phyloP scores from a whole-genome alignment of 1,140 invertebrate genomes.

The Drosophila biarmipes region DNA sequence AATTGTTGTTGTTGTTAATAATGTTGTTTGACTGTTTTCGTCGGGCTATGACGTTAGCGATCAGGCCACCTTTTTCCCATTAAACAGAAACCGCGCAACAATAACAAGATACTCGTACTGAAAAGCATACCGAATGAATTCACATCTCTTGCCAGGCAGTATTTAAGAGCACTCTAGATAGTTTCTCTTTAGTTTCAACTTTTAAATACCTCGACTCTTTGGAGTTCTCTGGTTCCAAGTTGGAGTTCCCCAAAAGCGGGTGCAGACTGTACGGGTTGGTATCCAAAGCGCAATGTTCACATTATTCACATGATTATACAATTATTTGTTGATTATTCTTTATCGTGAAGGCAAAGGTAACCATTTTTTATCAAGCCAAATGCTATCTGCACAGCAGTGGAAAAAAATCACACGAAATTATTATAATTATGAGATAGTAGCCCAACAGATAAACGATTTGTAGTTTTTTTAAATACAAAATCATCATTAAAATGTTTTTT shows the following conservation, averaged over 20 bases:
- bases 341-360: constrained; percentile 45
- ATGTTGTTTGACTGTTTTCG: constrained; percentile 29
- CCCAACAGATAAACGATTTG: neutral
- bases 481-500: neutral
- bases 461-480: neutral
- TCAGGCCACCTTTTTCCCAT: constrained; percentile 68
- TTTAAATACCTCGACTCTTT: constrained; percentile 5
- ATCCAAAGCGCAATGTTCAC: constrained; percentile 23
- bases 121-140: constrained; percentile 10
- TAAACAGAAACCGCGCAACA: constrained; percentile 21
- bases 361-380: constrained; percentile 19
- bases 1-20: constrained; percentile 46
- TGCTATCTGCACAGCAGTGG: constrained; percentile 39
- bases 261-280: constrained; percentile 1
- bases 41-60: constrained; percentile 60
- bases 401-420: constrained; percentile 46
- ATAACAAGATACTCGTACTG: constrained; percentile 8
- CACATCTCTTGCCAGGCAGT: constrained; percentile 4
- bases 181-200: constrained; percentile 19
- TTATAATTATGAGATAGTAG: constrained; percentile 56
- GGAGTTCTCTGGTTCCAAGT: constrained; percentile 3
- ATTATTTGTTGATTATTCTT: constrained; percentile 34
- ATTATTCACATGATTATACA: constrained; percentile 41
- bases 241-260: constrained; percentile 12
- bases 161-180: constrained; percentile 29